phyloP scores from a whole-genome alignment of 2,797 vertebrate species.

The Sebastes hubbsi region DNA sequence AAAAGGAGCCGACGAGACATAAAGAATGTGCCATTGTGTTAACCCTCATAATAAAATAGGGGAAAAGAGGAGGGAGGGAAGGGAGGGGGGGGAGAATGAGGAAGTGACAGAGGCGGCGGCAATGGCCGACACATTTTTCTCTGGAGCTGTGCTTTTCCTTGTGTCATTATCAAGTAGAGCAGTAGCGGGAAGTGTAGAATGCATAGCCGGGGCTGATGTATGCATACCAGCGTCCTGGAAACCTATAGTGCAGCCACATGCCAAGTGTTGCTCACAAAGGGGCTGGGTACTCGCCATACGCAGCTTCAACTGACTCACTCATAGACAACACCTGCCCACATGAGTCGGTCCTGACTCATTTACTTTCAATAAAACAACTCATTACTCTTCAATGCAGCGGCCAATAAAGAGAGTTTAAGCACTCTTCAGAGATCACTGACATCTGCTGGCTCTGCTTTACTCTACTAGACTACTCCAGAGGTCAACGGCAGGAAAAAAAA shows the following conservation, averaged over 20 bases:
- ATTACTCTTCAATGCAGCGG: neutral
- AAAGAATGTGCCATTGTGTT: constrained; percentile 65
- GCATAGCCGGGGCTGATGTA: constrained; percentile 42
- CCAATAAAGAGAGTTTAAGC: constrained; percentile 17
- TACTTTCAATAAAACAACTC: constrained; percentile 38
- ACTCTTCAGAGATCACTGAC: constrained; percentile 29
- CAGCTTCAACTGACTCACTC: constrained; percentile 39
- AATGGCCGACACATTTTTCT: constrained; percentile 40
- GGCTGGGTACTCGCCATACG: constrained; percentile 1
- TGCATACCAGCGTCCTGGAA: constrained; percentile 52
- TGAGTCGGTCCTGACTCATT: constrained; percentile 36
- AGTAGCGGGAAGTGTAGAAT: constrained; percentile 54
- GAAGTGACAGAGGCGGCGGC: constrained; percentile 52
- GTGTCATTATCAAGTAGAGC: constrained; percentile 58
- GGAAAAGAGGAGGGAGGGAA: constrained; percentile 12
- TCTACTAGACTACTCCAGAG: neutral
- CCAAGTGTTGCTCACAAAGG: constrained; percentile 45
- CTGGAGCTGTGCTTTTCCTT: constrained; percentile 26
- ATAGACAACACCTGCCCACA: constrained; percentile 25
- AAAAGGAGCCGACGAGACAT: constrained; percentile 40
- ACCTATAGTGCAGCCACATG: constrained; percentile 38
- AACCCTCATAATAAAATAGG: constrained; percentile 31
- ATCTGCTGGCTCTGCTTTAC: constrained; percentile 10
- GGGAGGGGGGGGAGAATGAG: constrained; percentile 50
- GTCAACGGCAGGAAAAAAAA: constrained; percentile 23